These are phyloP conservation scores for Pelusios castaneus DNA, from an alignment of 2,113 vertebrate genomes.

Conservation along the genomic window DNA sequence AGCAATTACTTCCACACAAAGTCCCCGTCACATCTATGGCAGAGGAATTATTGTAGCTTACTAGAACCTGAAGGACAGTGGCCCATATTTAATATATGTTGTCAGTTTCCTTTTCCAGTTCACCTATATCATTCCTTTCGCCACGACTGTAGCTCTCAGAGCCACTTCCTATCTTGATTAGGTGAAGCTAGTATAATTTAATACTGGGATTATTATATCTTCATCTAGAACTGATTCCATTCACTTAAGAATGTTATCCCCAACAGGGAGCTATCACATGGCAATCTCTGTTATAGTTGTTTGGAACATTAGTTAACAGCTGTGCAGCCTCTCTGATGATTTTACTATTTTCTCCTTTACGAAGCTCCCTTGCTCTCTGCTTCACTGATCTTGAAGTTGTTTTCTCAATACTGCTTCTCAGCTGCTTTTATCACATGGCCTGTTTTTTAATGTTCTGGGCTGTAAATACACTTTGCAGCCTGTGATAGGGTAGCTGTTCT, in stretches of 20 bases:
- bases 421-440: background rate
- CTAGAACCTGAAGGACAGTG: background rate
- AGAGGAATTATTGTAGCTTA: background rate
- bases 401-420: background rate
- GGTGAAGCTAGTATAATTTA: background rate
- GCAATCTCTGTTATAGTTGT: background rate
- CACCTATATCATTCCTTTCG: background rate
- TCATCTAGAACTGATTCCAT: background rate
- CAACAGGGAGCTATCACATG: background rate
- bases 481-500: background rate
- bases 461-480: background rate
- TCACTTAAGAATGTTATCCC: background rate
- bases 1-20: background rate
- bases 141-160: background rate
- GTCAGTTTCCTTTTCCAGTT: background rate
- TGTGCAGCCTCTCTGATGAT: background rate
- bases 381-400: background rate
- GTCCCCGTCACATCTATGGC: background rate
- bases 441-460: background rate
- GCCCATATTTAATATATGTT: background rate
- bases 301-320: background rate
- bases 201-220: background rate
- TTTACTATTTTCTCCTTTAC: background rate
- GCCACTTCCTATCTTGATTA: background rate
- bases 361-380: background rate